Base-by-base conservation (phyloP, 1,140 invertebrate species). In the Drosophila guanche region DNA sequence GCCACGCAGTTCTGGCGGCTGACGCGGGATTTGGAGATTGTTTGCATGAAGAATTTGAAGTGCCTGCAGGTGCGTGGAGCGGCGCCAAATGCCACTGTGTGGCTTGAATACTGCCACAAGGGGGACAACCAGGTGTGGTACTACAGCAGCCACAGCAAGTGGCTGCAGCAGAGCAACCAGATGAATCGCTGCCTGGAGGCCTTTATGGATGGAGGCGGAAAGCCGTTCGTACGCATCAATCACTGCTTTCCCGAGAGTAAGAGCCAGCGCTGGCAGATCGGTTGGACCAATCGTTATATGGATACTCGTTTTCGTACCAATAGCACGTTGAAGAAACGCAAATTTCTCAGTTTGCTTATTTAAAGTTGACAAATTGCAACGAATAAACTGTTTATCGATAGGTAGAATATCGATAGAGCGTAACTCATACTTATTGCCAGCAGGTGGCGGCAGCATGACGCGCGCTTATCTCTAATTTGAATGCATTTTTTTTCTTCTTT, bases 181-280 rank as follows among this genome's bases (percentile, higher is more conserved):
- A 4, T 37, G 33, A 12, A 37, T 12, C 33, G 10, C 10, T 37
- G 33, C 33, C 10, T 92, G 92, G 93, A 10, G 93, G 93, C 14
- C 1, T 52, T 84, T 14, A 7, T 68, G 5, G 62, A 92, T 80
- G 27, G 94, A 93, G 59, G 56, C 2, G 16, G 16, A 20, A 40
- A 55, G 25, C 46, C 40, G 93, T 12, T 93, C 78, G 90, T 97
- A 0, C 97, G 94, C 88, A 95, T 97, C 53, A 94, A 93, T 7
- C 91, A 90, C 0, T 98, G 97, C 88, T 94, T 96, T 90, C 66
- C 90, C 5, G 77, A 91, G 1, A 94, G 93, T 14, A 79, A 92
- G 14, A 95, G 95, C 2, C 97, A 97, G 90, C 94, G 95, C 55
- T 98, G 97, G 97, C 92, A 93, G 29, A 95, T 97, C 91, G 94